A percentile compares a stretch with the other conserved stretches of the same genome.
Conservation (phyloP, 2,888 invertebrate genomes). For the Nyleta sp. region DNA sequence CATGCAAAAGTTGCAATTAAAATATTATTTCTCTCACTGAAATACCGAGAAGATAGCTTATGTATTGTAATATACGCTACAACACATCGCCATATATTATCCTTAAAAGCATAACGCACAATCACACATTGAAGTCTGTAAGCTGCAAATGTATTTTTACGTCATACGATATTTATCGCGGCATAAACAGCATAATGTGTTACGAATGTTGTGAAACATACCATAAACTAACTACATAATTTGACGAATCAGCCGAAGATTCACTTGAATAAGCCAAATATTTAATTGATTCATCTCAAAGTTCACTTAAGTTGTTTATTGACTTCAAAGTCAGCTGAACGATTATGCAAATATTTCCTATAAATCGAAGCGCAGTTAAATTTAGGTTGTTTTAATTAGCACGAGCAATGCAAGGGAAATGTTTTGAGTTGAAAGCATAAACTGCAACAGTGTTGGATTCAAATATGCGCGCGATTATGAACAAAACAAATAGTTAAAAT, state of each 20-base stretch:
- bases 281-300: background rate
- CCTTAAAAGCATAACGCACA: conserved; percentile 11
- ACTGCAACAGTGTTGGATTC: no score
- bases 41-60: no score
- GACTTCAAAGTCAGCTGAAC: no score
- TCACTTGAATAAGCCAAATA: background rate
- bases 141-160: conserved; percentile 13
- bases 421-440: no score
- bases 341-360: no score
- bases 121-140: background rate
- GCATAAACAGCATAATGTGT: conserved; percentile 1
- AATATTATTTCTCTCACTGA: no score
- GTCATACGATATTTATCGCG: conserved; percentile 12
- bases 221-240: background rate
- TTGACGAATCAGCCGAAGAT: conserved; percentile 1
- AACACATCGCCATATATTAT: conserved; percentile 12
- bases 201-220: background rate
- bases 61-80: background rate
- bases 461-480: no score
- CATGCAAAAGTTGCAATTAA: no score
- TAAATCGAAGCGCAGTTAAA: no score
- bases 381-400: no score
- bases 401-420: no score
- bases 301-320: background rate
- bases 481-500: no score